Base-by-base conservation (phyloP, 2,113 vertebrate species). In the Paramisgurnus dabryanus region DNA sequence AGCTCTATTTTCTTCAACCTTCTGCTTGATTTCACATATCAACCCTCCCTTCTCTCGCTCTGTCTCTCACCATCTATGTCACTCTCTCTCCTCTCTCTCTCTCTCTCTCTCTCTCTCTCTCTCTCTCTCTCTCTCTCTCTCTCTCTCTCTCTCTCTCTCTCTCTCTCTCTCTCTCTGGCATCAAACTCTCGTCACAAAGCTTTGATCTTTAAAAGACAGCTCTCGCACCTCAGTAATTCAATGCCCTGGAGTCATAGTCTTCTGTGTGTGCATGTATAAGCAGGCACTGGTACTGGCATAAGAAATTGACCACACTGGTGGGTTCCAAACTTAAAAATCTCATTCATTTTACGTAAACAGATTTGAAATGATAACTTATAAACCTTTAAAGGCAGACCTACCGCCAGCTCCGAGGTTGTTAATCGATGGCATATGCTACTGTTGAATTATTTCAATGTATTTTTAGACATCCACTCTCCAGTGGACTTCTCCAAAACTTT, bases 121-220 rank as follows among this genome's bases (percentile, higher is more conserved):
- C 13, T 47, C 58, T 18, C 49, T 66, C 63, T 40, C 47, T 45
- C 76, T 34, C 34, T 47, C 17, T 45, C 15, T 15, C 63, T 34
- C 10, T 15, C 67, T 7, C 39, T 41, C 68, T 39, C 77, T 69
- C 34, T 27, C 27, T 43, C 55, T 15, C 12, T n/a, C 63, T 10
- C 13, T 47, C 58, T 22, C 49, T 34, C 55, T 18, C 40, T 5
- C 43, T 78, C 47, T 43, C 53, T 53, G 50, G 18, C n/a, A 57
- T 84, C 74, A 80, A 67, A 80, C 67, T 65, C 47, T 9, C 18
- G n/a, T 34, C 34, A 72, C n/a, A 41, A 45, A 0, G 63, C 74
- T 87, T 67, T 85, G 60, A 86, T 79, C 78, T 67, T 63, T 74
- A 76, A 27, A 79, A 78, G 39, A 66, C 70, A 74, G 67, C 68